Evolutionary conservation across 2,888 invertebrate genomes (phyloP), one percentile per base, ranked within the genome.

Genomic region (Leptinotarsa haldemani): DNA sequence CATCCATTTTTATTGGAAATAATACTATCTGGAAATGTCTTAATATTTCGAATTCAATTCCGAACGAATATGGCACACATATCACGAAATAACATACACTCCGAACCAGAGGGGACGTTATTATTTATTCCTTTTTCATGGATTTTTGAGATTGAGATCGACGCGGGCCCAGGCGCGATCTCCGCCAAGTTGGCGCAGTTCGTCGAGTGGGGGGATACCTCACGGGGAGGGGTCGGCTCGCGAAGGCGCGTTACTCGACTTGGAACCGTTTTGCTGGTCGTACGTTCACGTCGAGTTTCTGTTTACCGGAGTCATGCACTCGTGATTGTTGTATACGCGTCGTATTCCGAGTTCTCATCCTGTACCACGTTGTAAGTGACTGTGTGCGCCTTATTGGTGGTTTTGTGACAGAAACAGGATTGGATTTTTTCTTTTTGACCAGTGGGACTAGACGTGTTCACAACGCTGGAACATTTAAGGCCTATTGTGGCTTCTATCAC

Each of bases 61-160:
- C 52, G 52, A 68, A 30, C 74, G 69, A 74, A 74, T 74, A 69
- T 71, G 74, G 71, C 74, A 69, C 69, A 71, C 71, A 69, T 74
- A 66, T 71, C 71, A 30, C 69, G 15, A 46, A 67, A 53, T 46
- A 53, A 68, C 68, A 69, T 69, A 58, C 71, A 63, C 74, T 58
- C 65, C 30, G 61, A 61, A 52, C 69, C 58, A 71, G 71, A 69
- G 70, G 69, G 71, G 66, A 71, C 68, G 73, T 74, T 86, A 87
- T 87, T 87, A 87, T 88, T 88, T 87, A 88, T 88, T 87, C 87
- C 86, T 87, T 88, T 87, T 88, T 86, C 87, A 88, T 88, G 87
- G 87, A 88, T 88, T 88, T 88, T 88, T 87, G 88, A 87, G 74
- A 74, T 74, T 74, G 71, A 65, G 69, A 87, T 87, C 88, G 88